Evolutionary conservation across 2,113 vertebrate genomes (phyloP), one percentile per base, ranked within the genome.

Genomic region (Girardinichthys multiradiatus): DNA sequence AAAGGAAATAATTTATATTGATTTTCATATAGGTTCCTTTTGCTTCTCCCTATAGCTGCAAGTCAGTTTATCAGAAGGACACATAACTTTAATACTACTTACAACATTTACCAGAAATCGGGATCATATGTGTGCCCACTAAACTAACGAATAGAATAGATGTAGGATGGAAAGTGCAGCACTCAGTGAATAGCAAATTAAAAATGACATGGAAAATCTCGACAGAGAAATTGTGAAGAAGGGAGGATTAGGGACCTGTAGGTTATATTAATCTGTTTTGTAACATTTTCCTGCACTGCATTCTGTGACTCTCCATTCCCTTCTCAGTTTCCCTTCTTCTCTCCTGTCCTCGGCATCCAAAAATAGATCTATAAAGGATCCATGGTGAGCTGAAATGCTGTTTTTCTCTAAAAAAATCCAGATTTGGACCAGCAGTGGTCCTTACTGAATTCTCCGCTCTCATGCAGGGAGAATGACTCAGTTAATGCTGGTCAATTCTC

Each of bases 11-110:
- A 24, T 30, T 63, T 33, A 63, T 10, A 3, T 12, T 63, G 10
- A 19, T 24, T 62, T 35, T 30, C 3, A 1, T 62, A 11, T 31
- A n/a, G 10, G 19, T 21, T 35, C 1, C 7, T 35, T 63, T n/a
- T 63, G 29, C 33, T 29, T 63, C 5, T 64, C 19, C 37, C 4
- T 35, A 26, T 26, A 6, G 27, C 54, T 65, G 39, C 76, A 79
- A 87, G 83, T 86, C 65, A 76, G 74, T 84, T 88, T 80, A 59
- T 72, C 63, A 58, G 72, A 64, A 69, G 62, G 48, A 69, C 57
- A 74, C 82, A 86, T 68, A 77, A 68, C 78, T 72, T 12, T 33
- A 37, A 19, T 45, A 19, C 19, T 45, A 19, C 42, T 17, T 45
- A 45, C 6, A 17, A 45, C 6, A 17, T 45, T 45, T 45, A 15